Conservation (phyloP, 2,797 vertebrate species). For the Enteromius mattozi region DNA sequence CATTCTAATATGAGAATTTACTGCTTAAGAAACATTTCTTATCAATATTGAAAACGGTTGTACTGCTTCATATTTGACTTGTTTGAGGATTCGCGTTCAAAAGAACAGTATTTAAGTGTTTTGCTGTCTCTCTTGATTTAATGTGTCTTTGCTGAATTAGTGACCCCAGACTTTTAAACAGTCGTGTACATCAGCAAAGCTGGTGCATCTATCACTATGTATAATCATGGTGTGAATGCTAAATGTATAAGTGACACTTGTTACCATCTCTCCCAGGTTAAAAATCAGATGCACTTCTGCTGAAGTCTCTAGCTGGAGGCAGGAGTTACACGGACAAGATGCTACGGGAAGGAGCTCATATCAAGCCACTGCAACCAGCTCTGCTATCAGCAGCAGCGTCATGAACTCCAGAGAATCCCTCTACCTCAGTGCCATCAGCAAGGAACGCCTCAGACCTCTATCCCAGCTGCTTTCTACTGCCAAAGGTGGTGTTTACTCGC, state of each 20-base stretch:
- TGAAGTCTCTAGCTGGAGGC: slow-evolving; percentile 63
- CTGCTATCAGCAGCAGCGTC: slow-evolving; percentile 56
- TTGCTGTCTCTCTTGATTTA: not conserved
- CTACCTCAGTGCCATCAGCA: slow-evolving; percentile 65
- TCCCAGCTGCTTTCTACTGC: slow-evolving; percentile 61
- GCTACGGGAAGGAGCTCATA: slow-evolving; percentile 59
- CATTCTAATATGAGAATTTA: not conserved
- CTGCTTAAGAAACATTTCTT: not conserved
- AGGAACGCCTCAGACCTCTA: slow-evolving; percentile 62
- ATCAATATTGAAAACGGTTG: not conserved
- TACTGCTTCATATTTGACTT: not conserved
- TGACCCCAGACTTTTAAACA: not conserved
- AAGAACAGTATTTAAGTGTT: not conserved
- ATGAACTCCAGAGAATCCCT: slow-evolving; percentile 60
- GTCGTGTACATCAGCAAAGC: slow-evolving; percentile 7
- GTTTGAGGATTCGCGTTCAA: not conserved
- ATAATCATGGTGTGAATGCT: slow-evolving; percentile 39
- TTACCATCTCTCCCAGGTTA: slow-evolving; percentile 66
- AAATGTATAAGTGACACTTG: slow-evolving; percentile 49
- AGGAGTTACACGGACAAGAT: slow-evolving; percentile 57
- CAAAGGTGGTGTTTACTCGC: slow-evolving; percentile 69
- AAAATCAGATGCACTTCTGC: slow-evolving; percentile 63
- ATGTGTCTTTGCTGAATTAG: slow-evolving; percentile 15
- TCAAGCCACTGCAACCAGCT: slow-evolving; percentile 53
- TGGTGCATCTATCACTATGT: not conserved